phyloP scores from a whole-genome alignment of 1,140 invertebrate species.

The Temnothorax curvispinosus region DNA sequence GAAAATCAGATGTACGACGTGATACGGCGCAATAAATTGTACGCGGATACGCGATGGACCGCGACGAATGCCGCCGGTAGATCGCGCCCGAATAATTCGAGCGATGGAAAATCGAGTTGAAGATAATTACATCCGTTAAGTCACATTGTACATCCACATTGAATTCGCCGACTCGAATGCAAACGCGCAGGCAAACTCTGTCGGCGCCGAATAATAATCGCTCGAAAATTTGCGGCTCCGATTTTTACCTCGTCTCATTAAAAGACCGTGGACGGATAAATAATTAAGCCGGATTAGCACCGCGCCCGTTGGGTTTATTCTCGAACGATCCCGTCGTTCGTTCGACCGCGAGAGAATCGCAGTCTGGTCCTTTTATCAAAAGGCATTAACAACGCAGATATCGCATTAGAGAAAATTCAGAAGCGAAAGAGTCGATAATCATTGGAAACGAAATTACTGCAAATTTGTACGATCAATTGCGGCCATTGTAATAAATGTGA shows the following conservation, averaged over 20 bases:
- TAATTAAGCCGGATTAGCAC: constrained; percentile 41
- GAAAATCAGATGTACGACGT: constrained; percentile 50
- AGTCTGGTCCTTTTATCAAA: background rate
- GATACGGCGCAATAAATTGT: constrained; percentile 45
- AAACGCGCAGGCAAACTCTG: too few relatives aligned
- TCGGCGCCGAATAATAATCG: too few relatives aligned
- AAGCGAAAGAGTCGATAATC: background rate
- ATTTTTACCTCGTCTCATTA: constrained; percentile 25
- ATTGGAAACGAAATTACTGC: constrained; percentile 12
- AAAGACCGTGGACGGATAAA: constrained; percentile 24
- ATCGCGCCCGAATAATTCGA: constrained; percentile 34
- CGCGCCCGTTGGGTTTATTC: constrained; percentile 13
- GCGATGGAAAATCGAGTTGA: background rate
- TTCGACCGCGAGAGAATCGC: background rate
- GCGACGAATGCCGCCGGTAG: background rate
- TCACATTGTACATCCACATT: background rate
- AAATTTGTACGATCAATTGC: constrained; percentile 12
- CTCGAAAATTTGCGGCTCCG: background rate
- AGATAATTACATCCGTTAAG: constrained; percentile 1
- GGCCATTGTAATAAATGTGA: background rate
- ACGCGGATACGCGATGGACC: background rate
- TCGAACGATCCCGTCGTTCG: background rate
- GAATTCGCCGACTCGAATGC: background rate
- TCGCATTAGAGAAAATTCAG: background rate
- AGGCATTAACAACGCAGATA: background rate